Percentiles rank a stretch among this genome's conserved stretches.
Evolutionary conservation across 2,888 invertebrate species (phyloP).

Genomic region (Actias luna): DNA sequence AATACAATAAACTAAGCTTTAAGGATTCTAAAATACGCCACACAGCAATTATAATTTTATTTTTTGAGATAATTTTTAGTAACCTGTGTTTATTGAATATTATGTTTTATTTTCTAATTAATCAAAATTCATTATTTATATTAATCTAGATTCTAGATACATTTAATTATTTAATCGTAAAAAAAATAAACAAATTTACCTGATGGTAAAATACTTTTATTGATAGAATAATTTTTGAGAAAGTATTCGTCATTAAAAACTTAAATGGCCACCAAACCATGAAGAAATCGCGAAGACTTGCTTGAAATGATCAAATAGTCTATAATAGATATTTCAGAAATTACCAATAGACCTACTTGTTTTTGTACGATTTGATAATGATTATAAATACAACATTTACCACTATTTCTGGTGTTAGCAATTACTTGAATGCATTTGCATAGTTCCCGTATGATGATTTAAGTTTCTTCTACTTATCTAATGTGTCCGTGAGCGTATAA

Average conservation of each 20-base stretch:
- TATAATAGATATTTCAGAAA: neutral
- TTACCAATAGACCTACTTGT: neutral
- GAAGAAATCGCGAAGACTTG: too few species aligned
- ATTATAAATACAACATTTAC: neutral
- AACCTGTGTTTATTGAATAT: neutral
- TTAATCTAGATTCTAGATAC: too few species aligned
- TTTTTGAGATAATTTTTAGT: too few species aligned
- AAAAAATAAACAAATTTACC: too few species aligned
- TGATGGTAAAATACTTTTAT: too few species aligned
- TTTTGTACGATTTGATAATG: too few species aligned
- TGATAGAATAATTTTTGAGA: too few species aligned
- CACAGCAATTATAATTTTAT: too few species aligned
- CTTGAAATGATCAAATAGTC: too few species aligned
- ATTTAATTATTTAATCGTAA: too few species aligned
- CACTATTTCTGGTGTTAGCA: neutral
- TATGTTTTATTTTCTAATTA: neutral
- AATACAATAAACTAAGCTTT: neutral
- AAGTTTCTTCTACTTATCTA: neutral
- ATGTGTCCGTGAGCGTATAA: neutral
- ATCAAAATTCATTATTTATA: neutral
- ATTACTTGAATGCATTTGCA: neutral
- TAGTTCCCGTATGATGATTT: conserved; percentile 22
- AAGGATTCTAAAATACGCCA: neutral
- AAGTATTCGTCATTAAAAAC: too few species aligned
- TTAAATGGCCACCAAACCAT: too few species aligned